phyloP scores from a whole-genome alignment of 2,113 vertebrate species.

The Lasiurus borealis region DNA sequence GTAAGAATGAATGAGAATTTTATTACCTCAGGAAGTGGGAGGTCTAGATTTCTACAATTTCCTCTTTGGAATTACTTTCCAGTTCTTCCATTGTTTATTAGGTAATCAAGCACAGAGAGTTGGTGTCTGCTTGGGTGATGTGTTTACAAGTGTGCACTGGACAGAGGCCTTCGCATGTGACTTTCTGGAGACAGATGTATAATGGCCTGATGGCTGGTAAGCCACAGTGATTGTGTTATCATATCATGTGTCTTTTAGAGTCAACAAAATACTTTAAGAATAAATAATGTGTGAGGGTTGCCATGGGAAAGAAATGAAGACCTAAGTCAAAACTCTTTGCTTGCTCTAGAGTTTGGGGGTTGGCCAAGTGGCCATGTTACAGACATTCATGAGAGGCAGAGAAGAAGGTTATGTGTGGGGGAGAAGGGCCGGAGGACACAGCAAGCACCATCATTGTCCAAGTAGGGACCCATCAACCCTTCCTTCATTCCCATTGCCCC shows the following conservation, averaged over 20 bases:
- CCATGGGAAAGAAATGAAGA: background rate
- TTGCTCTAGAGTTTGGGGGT: background rate
- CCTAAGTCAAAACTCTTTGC: background rate
- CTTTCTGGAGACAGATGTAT: background rate
- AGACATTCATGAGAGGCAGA: background rate
- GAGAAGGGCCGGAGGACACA: too few relatives aligned
- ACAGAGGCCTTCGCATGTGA: background rate
- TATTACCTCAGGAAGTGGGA: background rate
- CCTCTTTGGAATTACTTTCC: conserved; percentile 1
- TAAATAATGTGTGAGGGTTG: background rate
- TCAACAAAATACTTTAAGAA: background rate
- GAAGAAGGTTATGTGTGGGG: background rate
- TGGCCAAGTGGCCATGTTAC: background rate
- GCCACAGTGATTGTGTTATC: background rate
- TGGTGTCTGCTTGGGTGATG: conserved; percentile 1
- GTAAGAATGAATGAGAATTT: background rate
- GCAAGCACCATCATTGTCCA: background rate
- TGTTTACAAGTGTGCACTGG: background rate
- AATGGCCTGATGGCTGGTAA: background rate
- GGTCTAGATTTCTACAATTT: background rate
- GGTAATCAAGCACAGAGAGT: background rate
- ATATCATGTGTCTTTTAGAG: background rate
- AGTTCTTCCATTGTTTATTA: conserved; percentile 6
- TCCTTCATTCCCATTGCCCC: background rate
- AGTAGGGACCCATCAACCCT: background rate